phyloP scores from a whole-genome alignment of 2,888 invertebrate genomes.

The Acanthococcus lagerstroemiae region DNA sequence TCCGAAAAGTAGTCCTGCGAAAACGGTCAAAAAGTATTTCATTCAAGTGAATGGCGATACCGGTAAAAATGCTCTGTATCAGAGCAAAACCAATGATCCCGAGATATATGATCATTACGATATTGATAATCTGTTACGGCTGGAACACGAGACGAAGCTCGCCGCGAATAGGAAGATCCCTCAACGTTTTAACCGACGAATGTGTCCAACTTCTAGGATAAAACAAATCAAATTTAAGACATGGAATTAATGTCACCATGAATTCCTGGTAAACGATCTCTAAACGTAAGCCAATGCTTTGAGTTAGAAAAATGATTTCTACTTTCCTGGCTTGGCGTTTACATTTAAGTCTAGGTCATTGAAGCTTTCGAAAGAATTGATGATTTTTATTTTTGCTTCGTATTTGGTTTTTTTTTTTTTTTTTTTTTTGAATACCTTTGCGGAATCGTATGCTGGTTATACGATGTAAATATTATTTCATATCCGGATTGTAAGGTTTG shows the following conservation, averaged over 20 bases:
- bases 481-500: too few species aligned
- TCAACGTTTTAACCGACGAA: slow-evolving; percentile 1
- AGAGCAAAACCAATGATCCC: slow-evolving; percentile 5
- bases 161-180: neutral
- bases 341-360: too few species aligned
- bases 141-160: slow-evolving; percentile 19
- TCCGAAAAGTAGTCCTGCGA: neutral
- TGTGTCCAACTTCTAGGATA: slow-evolving; percentile 12
- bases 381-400: too few species aligned
- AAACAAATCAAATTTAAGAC: slow-evolving; percentile 26
- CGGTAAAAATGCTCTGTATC: neutral
- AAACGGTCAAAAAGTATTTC: slow-evolving; percentile 21
- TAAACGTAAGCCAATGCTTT: too few species aligned
- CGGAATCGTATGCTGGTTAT: neutral
- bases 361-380: too few species aligned
- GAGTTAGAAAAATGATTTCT: too few species aligned
- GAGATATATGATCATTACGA: slow-evolving; percentile 22
- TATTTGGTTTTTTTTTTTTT: too few species aligned
- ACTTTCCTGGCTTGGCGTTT: too few species aligned
- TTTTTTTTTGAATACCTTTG: too few species aligned
- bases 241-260: slow-evolving; percentile 26
- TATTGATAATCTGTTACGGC: slow-evolving; percentile 18
- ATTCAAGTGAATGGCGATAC: slow-evolving; percentile 8
- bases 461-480: too few species aligned
- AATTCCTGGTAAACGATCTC: too few species aligned